Evolutionary conservation across 2,797 vertebrate species (phyloP), one percentile per base, ranked within the genome.

Genomic region (Microctenopoma steveboyesi): DNA sequence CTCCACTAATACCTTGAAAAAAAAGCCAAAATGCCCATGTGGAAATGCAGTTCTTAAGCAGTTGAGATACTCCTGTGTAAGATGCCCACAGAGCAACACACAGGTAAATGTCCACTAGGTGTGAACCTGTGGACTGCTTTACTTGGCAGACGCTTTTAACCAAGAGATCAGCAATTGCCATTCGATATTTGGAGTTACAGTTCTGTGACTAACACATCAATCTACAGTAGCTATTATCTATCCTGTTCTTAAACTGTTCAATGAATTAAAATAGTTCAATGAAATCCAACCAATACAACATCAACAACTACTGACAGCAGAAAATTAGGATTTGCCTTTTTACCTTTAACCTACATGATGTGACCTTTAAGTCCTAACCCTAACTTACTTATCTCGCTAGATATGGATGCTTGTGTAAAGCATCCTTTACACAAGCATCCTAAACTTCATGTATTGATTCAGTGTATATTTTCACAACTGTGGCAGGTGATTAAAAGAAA

Each of bases 1-100:
- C 87, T 65, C 16, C 56, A 40, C 72, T 86, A 83, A 86, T 89
- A 86, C 83, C 66, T 76, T 64, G 43, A 57, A 76, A 78, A 78
- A 79, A 47, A 73, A 74, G 12, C 0, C 6, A 78, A 88, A 89
- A 84, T 80, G 72, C 64, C 42, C 46, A 22, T 28, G 82, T 63
- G 50, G 63, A 81, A 87, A 88, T 65, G 37, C 52, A 77, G 56
- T 78, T 56, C 59, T 81, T 72, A 72, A 76, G 76, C 79, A 64
- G 70, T n/a, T 64, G 51, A 87, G 68, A 85, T 61, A 74, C 18
- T 66, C 55, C 48, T 64, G 64, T 63, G 69, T 50, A 47, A 72
- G 67, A 78, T 3, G 73, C 56, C 74, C 76, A 74, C 48, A 72
- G 71, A 43, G 55, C 77, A 45, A 60, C 39, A 77, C 52, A 33